Evolutionary conservation across 2,797 vertebrate genomes (phyloP), one percentile per base, ranked within the genome.

Genomic region (Chelidonichthys spinosus): DNA sequence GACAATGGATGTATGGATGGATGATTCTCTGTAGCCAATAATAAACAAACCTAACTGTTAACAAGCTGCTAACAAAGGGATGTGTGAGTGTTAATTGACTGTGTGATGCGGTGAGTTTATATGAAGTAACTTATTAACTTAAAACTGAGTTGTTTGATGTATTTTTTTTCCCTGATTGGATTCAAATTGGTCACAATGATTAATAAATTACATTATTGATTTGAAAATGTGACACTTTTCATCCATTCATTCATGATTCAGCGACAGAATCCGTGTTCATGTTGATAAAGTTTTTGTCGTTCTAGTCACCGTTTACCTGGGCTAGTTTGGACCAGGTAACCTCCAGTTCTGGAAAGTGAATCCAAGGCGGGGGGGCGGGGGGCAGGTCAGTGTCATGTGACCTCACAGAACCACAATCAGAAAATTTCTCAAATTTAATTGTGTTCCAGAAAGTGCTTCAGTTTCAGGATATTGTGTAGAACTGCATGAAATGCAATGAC

Each of bases 31-130:
- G 35, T 2, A 35, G 25, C 35, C 37, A 35, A 56, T 56, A 8
- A 8, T 25, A 55, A 18, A 49, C 10, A 49, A 49, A 47, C 44
- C 2, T 46, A 43, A 55, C 32, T 55, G 35, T 56, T 36, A 56
- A 39, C 35, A 56, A 40, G 55, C 55, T 58, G 55, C 55, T 58
- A 58, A 32, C 42, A 18, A 14, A 37, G n/a, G n/a, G 47, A 56
- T 39, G 37, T 8, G 37, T 2, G 5, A 60, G 39, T 11, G n/a
- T 58, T 11, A 39, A 40, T 59, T 18, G 40, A 11, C 18, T 6
- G 35, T 25, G 11, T 18, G 37, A 59, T 59, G n/a, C n/a, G 25
- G 56, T 40, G 37, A 18, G 10, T 18, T 40, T 58, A 58, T 39
- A 58, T 58, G 17, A 58, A 18, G 15, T 56, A 37, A 56, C 9